phyloP scores from a whole-genome alignment of 2,888 invertebrate genomes.

The Morpho helenor region DNA sequence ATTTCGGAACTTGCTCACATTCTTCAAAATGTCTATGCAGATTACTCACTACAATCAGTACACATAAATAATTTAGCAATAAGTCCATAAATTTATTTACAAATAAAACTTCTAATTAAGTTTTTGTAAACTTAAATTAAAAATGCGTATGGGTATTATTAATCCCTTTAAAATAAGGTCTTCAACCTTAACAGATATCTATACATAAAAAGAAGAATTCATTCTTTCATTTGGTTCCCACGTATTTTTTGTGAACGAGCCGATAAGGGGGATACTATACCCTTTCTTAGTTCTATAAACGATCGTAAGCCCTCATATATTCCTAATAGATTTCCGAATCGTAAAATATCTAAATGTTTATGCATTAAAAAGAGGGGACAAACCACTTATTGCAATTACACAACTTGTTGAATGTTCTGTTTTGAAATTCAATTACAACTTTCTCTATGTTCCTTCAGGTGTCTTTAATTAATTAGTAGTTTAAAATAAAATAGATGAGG shows the following conservation, averaged over 20 bases:
- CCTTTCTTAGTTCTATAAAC: conserved; percentile 69
- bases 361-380: conserved; percentile 56
- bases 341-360: conserved; percentile 52
- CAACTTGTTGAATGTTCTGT: conserved; percentile 29
- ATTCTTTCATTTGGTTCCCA: conserved; percentile 72
- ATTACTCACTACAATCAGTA: conserved; percentile 13
- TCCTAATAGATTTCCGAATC: conserved; percentile 71
- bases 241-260: conserved; percentile 70
- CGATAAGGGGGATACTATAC: conserved; percentile 75
- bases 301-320: conserved; percentile 71
- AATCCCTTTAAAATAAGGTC: conserved; percentile 47
- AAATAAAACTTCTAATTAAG: not conserved
- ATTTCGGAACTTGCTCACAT: conserved; percentile 19
- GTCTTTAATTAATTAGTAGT: conserved; percentile 24
- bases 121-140: conserved; percentile 24
- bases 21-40: conserved; percentile 7
- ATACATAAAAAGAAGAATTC: conserved; percentile 58
- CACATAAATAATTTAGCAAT: not conserved
- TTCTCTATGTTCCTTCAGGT: conserved; percentile 25
- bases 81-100: not conserved
- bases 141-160: conserved; percentile 34
- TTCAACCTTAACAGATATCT: conserved; percentile 55
- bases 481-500: conserved; percentile 20
- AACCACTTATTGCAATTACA: conserved; percentile 41
- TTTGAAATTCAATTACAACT: conserved; percentile 33